phyloP scores from a whole-genome alignment of 2,113 vertebrate species.

The Aspidoscelis tigris region DNA sequence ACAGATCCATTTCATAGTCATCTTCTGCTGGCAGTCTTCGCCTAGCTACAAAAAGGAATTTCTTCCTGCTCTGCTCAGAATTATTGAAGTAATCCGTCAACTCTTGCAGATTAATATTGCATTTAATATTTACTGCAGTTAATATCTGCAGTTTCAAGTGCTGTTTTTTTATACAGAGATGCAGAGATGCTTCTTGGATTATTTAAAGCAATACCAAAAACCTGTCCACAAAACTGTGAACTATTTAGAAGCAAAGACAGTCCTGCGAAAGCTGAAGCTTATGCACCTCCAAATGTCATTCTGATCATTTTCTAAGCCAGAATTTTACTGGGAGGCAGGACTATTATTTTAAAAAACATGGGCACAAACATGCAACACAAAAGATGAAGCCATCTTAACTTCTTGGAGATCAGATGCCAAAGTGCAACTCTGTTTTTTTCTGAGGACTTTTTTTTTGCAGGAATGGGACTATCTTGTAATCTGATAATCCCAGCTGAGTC shows the following conservation, averaged over 20 bases:
- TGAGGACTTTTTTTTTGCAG: no score
- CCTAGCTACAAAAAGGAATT: background rate
- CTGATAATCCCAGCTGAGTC: no score
- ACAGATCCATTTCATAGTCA: background rate
- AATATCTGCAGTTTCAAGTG: background rate
- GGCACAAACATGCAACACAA: no score
- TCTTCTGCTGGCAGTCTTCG: background rate
- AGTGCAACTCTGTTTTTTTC: no score
- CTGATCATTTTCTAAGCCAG: no score
- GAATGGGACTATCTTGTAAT: no score
- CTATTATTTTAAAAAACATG: no score
- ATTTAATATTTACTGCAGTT: background rate
- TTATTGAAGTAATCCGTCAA: background rate
- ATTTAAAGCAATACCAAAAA: background rate
- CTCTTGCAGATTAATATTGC: background rate
- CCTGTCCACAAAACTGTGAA: background rate
- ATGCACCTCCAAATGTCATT: no score
- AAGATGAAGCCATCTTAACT: no score
- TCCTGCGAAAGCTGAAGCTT: background rate
- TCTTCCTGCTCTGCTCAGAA: background rate
- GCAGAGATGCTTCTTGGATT: background rate
- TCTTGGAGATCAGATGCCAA: no score
- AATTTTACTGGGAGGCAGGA: no score
- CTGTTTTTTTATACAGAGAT: background rate
- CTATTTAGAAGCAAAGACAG: background rate